Percentiles rank a stretch among this genome's conserved stretches.
Evolutionary conservation across 2,797 vertebrate genomes (phyloP).

Genomic region (Pseudochirops cupreus): DNA sequence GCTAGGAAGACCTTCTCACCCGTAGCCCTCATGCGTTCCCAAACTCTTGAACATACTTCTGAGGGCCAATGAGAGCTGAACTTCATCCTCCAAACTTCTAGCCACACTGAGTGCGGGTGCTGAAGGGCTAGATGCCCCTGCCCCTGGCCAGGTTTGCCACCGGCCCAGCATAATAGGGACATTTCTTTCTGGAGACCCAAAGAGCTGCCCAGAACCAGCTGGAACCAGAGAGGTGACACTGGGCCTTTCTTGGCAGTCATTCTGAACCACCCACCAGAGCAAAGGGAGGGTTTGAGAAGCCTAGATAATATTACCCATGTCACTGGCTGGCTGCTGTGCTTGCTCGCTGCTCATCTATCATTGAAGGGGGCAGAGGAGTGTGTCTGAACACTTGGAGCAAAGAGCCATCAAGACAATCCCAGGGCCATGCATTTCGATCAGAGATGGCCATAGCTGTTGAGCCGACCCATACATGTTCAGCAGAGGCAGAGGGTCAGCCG

Average conservation of each 20-base stretch:
- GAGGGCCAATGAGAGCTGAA: neutral
- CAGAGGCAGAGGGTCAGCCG: neutral
- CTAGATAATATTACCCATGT: rapidly evolving
- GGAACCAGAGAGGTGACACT: rapidly evolving
- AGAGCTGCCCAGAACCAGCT: neutral
- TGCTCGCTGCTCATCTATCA: neutral
- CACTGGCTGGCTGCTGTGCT: too few species aligned
- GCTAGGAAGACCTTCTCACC: too few species aligned
- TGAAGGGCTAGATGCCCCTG: rapidly evolving
- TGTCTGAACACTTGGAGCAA: neutral
- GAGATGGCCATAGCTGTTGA: neutral
- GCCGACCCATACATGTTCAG: rapidly evolving
- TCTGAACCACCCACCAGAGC: rapidly evolving
- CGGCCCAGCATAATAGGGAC: too few species aligned
- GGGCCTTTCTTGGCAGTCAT: rapidly evolving
- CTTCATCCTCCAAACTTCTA: neutral
- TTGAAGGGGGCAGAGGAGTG: neutral
- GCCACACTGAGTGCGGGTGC: rapidly evolving
- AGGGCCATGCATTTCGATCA: neutral
- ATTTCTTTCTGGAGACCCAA: too few species aligned
- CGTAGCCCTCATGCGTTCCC: neutral
- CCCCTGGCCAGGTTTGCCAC: neutral
- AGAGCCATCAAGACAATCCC: too few species aligned
- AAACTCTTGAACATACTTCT: neutral
- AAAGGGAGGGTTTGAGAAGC: neutral